These are phyloP conservation scores for Diorhabda sublineata DNA, from an alignment of 1,140 invertebrate species.

Conservation along the genomic window DNA sequence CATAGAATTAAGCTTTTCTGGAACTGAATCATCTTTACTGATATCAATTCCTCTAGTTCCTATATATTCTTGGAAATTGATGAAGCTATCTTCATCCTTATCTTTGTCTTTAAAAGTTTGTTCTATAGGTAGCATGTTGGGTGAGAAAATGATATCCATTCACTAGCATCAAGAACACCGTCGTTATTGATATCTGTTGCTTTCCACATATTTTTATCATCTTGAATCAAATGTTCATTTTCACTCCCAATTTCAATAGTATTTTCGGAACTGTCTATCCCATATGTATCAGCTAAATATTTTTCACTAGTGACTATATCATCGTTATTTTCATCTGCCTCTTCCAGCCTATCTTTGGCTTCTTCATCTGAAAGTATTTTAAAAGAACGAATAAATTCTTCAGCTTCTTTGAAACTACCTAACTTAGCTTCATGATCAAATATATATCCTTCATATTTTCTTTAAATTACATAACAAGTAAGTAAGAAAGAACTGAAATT, in stretches of 20 bases:
- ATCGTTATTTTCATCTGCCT: conserved; percentile 81
- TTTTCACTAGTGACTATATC: conserved; percentile 83
- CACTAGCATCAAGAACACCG: conserved; percentile 67
- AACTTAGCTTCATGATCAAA: conserved; percentile 86
- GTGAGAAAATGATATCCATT: conserved; percentile 88
- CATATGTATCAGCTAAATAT: conserved; percentile 79
- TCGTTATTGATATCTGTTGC: conserved; percentile 85
- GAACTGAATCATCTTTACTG: conserved; percentile 75
- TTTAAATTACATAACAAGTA: too few relatives aligned
- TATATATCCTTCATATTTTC: conserved; percentile 49
- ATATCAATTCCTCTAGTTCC: conserved; percentile 67
- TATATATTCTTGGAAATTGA: conserved; percentile 80
- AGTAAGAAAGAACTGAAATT: too few relatives aligned
- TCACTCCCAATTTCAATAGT: conserved; percentile 32
- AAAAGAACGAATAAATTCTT: conserved; percentile 85
- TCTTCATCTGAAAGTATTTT: conserved; percentile 86
- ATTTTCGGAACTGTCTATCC: conserved; percentile 54
- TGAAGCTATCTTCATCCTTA: conserved; percentile 72
- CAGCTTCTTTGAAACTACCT: conserved; percentile 85
- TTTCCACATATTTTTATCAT: conserved; percentile 83
- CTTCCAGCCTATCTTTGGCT: conserved; percentile 78
- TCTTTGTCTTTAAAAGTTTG: conserved; percentile 86
- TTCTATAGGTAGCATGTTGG: conserved; percentile 85
- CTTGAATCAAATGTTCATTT: conserved; percentile 51
- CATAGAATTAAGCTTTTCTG: conserved; percentile 87